Conservation (phyloP, 2,797 vertebrate species). For the Cirrhinus mrigala region DNA sequence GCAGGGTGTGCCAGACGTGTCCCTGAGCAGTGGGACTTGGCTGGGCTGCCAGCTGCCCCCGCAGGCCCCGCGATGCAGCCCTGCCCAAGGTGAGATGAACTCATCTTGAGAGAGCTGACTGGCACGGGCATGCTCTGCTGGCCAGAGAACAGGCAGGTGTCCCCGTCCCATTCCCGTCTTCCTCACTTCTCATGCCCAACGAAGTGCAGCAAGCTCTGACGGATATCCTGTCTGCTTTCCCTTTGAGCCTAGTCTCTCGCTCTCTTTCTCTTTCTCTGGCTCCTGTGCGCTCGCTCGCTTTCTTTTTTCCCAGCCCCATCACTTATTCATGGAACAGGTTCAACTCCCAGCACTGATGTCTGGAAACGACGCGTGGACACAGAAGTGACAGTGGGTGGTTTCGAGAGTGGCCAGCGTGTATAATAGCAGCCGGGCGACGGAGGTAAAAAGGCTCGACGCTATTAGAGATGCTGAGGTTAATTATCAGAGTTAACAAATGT, state of each 20-base stretch:
- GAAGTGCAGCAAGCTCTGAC: conserved; percentile 58
- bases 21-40: conserved; percentile 57
- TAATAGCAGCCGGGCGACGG: conserved; percentile 14
- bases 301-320: conserved; percentile 56
- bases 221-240: conserved; percentile 57
- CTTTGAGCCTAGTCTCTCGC: conserved; percentile 49
- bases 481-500: conserved; percentile 46
- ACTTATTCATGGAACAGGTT: conserved; percentile 65
- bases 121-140: conserved; percentile 51
- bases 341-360: conserved; percentile 61
- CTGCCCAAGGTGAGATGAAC: conserved; percentile 61
- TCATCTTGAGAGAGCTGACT: conserved; percentile 59
- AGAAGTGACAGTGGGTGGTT: conserved; percentile 65
- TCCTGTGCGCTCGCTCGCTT: conserved; percentile 21
- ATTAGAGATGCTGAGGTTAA: conserved; percentile 55
- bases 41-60: conserved; percentile 41
- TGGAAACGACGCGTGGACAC: conserved; percentile 57
- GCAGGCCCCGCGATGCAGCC: conserved; percentile 36
- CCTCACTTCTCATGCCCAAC: conserved; percentile 50
- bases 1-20: conserved; percentile 54
- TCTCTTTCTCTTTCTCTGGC: conserved; percentile 30
- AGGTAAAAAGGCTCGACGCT: conserved; percentile 37
- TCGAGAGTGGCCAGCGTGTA: conserved; percentile 52
- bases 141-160: conserved; percentile 57
- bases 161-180: conserved; percentile 44